Percentiles rank a stretch among this genome's conserved stretches.
Conservation (phyloP, 2,888 invertebrate genomes). For the Neoscelio sp. region DNA sequence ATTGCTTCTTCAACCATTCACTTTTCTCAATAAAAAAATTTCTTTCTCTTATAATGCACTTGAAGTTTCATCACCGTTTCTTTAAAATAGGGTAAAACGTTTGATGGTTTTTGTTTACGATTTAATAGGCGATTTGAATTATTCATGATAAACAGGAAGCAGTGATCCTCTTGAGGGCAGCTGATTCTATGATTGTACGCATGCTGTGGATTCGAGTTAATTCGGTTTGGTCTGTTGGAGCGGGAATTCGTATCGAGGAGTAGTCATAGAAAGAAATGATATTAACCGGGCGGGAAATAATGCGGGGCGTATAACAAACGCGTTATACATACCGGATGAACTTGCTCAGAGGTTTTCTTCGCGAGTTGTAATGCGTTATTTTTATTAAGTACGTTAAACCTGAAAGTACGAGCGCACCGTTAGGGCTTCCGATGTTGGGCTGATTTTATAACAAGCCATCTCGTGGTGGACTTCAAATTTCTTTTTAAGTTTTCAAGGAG, state of each 20-base stretch:
- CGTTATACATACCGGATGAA: slow-evolving; percentile 45
- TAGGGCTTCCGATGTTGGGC: slow-evolving; percentile 28
- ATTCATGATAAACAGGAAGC: too few species aligned
- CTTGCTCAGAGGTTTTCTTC: slow-evolving; percentile 13
- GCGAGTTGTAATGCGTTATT: slow-evolving; percentile 36
- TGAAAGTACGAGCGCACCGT: slow-evolving; percentile 10
- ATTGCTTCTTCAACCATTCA: too few species aligned
- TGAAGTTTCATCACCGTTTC: too few species aligned
- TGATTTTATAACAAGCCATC: slow-evolving; percentile 32
- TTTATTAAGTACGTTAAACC: slow-evolving; percentile 40
- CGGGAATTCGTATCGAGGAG: slow-evolving; percentile 23
- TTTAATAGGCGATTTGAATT: too few species aligned
- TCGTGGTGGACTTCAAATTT: slow-evolving; percentile 32
- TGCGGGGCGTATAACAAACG: slow-evolving; percentile 26
- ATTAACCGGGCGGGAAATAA: slow-evolving; percentile 38
- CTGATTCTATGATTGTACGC: too few species aligned
- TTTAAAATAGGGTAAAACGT: too few species aligned
- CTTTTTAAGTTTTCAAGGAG: too few species aligned
- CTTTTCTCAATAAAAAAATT: too few species aligned
- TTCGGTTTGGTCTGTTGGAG: slow-evolving; percentile 13
- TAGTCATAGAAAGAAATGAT: slow-evolving; percentile 26
- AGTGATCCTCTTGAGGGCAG: too few species aligned
- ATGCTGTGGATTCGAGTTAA: neutral
- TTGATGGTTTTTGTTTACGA: too few species aligned
- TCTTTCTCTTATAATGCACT: too few species aligned